Evolutionary conservation across 1,140 invertebrate species (phyloP), one percentile per base, ranked within the genome.

Genomic region (Zeugodacus cucurbitae): DNA sequence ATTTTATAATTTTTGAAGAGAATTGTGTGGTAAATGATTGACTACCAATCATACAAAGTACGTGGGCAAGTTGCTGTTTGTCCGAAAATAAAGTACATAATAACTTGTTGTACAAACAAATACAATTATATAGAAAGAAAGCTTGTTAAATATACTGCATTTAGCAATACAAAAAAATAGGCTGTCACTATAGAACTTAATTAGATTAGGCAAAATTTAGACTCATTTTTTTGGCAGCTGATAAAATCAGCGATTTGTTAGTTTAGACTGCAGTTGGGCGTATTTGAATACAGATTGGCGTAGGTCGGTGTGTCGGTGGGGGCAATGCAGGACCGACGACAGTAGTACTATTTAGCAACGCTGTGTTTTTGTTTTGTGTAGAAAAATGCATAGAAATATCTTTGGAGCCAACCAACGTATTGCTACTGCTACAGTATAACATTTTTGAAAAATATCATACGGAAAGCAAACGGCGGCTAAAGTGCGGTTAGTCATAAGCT

Each of bases 351-450:
- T 29, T 82, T 29, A 22, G 41, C 10, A 41, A 48, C 10, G 41
- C 34, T 82, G 37, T n/a, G 41, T 48, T 82, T 48, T 41, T 26
- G n/a, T 82, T 48, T 82, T 48, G 74, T 26, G n/a, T 82, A 82
- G 32, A 82, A 54, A 82, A 82, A 82, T 48, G 41, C 26, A 26
- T 82, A 82, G 37, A 82, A 82, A 82, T 54, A 82, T 48, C 74
- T 82, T 82, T 82, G 74, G 74, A 37, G 74, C n/a, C 22, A 6
- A 48, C 44, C 29, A 74, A 74, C n/a, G 74, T 29, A n/a, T 44
- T 44, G 37, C 41, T 48, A 29, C 22, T 82, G 74, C 74, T 82
- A 82, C 29, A 48, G 70, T 41, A 37, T 44, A 41, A 17, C 37
- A 44, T 78, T 8, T 41, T 70, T 78, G 3, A 3, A 20, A 74